A percentile compares a stretch with the other conserved stretches of the same genome.
Evolutionary conservation across 2,888 invertebrate species (phyloP).

Genomic region (Tricholauxania praeusta): DNA sequence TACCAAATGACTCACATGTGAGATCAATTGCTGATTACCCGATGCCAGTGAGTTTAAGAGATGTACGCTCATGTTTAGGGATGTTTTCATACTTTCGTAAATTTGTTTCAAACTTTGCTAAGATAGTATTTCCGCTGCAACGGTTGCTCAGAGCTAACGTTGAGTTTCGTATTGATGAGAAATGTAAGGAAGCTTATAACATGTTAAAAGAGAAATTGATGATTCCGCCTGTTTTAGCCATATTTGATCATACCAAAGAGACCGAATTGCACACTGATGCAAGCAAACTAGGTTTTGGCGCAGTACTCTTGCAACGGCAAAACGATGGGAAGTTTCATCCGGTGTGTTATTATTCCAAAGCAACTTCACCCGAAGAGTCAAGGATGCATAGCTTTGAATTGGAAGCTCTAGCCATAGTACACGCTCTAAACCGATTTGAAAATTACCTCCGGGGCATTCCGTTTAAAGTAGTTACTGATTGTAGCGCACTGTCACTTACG

Average conservation of each 20-base stretch:
- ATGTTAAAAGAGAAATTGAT: slow-evolving; percentile 39
- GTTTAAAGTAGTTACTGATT: too few species aligned
- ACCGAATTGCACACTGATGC: slow-evolving; percentile 60
- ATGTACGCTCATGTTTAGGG: slow-evolving; percentile 35
- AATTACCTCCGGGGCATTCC: too few species aligned
- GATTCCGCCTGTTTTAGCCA: slow-evolving; percentile 49
- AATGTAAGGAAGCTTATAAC: slow-evolving; percentile 36
- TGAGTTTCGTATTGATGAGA: slow-evolving; percentile 35
- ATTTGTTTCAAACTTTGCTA: slow-evolving; percentile 37
- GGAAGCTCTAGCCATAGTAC: slow-evolving; percentile 53
- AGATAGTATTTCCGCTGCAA: slow-evolving; percentile 37
- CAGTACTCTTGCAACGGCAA: slow-evolving; percentile 52
- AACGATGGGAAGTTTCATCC: slow-evolving; percentile 53
- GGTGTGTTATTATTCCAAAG: slow-evolving; percentile 57
- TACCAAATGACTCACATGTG: slow-evolving; percentile 31
- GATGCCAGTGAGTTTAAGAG: slow-evolving; percentile 12
- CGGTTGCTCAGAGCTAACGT: slow-evolving; percentile 30
- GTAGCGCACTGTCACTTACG: slow-evolving; percentile 1
- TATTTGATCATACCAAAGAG: slow-evolving; percentile 52
- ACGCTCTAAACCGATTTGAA: slow-evolving; percentile 44
- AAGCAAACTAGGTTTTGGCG: slow-evolving; percentile 52
- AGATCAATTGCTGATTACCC: slow-evolving; percentile 34
- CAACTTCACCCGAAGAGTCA: slow-evolving; percentile 48
- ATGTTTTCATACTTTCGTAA: slow-evolving; percentile 39
- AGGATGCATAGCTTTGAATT: slow-evolving; percentile 56